phyloP scores from a whole-genome alignment of 2,888 invertebrate genomes.

The Cephus nigrinus region DNA sequence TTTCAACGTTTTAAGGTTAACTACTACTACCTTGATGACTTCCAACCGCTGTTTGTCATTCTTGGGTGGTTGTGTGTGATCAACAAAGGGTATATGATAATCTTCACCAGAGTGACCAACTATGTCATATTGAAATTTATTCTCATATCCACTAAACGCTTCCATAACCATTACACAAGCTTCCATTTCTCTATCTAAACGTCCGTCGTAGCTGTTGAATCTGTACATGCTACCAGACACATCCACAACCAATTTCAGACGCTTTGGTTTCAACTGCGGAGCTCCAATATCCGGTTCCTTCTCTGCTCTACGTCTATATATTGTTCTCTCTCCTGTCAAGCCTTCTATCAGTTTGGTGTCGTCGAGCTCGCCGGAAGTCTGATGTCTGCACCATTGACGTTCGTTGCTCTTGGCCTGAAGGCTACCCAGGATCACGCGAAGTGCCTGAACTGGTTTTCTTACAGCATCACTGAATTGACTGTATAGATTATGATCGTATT shows the following conservation, averaged over 20 bases:
- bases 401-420: slow-evolving; percentile 95
- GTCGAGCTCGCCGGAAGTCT: slow-evolving; percentile 95
- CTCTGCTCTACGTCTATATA: slow-evolving; percentile 86
- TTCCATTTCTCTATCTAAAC: slow-evolving; percentile 91
- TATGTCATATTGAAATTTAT: slow-evolving; percentile 92
- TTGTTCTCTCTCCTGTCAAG: slow-evolving; percentile 90
- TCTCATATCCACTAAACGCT: slow-evolving; percentile 88
- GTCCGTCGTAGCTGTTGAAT: slow-evolving; percentile 95
- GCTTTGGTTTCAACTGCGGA: slow-evolving; percentile 88
- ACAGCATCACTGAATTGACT: slow-evolving; percentile 83
- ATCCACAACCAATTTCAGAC: slow-evolving; percentile 87
- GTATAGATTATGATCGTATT: slow-evolving; percentile 90
- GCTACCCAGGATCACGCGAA: slow-evolving; percentile 85
- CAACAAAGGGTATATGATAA: slow-evolving; percentile 77
- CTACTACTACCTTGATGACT: slow-evolving; percentile 72
- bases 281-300: slow-evolving; percentile 90
- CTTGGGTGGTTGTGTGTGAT: slow-evolving; percentile 78
- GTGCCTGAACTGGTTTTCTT: slow-evolving; percentile 83
- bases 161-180: slow-evolving; percentile 91
- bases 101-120: slow-evolving; percentile 95
- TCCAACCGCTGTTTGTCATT: slow-evolving; percentile 90
- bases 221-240: slow-evolving; percentile 98
- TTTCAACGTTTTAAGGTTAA: neutral
- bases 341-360: slow-evolving; percentile 96
- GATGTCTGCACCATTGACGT: slow-evolving; percentile 92